Evolutionary conservation across 2,113 vertebrate genomes (phyloP).

Genomic region (Sebastes fasciatus): DNA sequence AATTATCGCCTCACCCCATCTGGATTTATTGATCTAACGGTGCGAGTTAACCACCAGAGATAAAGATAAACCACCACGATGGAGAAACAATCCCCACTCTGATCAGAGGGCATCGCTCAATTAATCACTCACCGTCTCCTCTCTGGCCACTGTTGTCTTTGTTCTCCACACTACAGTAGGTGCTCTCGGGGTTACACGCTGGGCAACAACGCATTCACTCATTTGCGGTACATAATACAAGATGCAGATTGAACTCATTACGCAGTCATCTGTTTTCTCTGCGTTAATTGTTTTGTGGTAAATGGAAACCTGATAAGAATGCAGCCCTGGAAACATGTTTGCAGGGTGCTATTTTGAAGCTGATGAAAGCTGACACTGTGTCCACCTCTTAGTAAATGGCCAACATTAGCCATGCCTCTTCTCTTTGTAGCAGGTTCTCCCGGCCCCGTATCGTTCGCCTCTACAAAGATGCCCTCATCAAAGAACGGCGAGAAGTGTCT

Average conservation of each 20-base stretch:
- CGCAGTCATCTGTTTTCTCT: slow-evolving; percentile 21
- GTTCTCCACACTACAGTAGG: slow-evolving; percentile 32
- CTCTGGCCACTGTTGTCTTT: slow-evolving; percentile 43
- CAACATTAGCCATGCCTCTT: slow-evolving; percentile 59
- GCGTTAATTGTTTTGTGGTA: slow-evolving; percentile 44
- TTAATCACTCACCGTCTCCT: slow-evolving; percentile 61
- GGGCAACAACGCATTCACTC: slow-evolving; percentile 4
- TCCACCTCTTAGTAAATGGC: slow-evolving; percentile 43
- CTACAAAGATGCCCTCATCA: slow-evolving; percentile 43
- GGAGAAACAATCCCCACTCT: slow-evolving; percentile 66
- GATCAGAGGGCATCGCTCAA: slow-evolving; percentile 67
- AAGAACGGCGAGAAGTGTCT: slow-evolving; percentile 30
- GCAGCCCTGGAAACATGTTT: slow-evolving; percentile 31
- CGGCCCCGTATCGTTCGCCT: slow-evolving; percentile 22
- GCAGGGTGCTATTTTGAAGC: slow-evolving; percentile 45
- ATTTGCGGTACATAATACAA: slow-evolving; percentile 34
- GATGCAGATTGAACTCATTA: slow-evolving; percentile 63
- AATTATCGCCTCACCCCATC: slow-evolving; percentile 63
- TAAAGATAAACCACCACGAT: slow-evolving; percentile 70
- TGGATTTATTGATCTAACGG: slow-evolving; percentile 71
- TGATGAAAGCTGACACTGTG: slow-evolving; percentile 65
- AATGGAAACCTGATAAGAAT: slow-evolving; percentile 58
- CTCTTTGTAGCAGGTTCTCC: slow-evolving; percentile 46
- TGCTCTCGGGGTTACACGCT: not conserved
- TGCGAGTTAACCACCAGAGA: slow-evolving; percentile 67